phyloP scores from a whole-genome alignment of 2,888 invertebrate species.

The Scrobipalpa atriplicella region DNA sequence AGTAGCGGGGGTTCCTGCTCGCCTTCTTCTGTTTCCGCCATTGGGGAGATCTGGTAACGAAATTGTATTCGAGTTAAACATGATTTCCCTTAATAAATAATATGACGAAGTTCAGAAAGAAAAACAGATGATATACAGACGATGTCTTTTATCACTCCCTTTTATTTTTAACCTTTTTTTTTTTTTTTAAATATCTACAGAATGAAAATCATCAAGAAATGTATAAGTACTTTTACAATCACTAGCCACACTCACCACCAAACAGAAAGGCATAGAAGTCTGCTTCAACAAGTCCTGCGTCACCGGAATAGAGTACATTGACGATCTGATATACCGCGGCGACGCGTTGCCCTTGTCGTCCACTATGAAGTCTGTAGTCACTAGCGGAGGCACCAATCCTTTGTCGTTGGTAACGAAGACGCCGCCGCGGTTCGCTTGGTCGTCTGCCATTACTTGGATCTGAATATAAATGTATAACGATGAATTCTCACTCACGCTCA shows the following conservation, averaged over 20 bases:
- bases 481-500: no score
- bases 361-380: slow-evolving; percentile 95
- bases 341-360: slow-evolving; percentile 96
- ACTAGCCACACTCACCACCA: slow-evolving; percentile 85
- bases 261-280: slow-evolving; percentile 95
- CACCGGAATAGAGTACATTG: slow-evolving; percentile 98
- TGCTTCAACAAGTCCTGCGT: slow-evolving; percentile 97
- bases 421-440: slow-evolving; percentile 91
- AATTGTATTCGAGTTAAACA: neutral
- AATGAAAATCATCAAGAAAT: no score
- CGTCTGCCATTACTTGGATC: slow-evolving; percentile 97
- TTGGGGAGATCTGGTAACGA: slow-evolving; percentile 85
- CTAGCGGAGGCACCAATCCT: slow-evolving; percentile 95
- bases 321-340: slow-evolving; percentile 87
- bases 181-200: no score
- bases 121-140: no score
- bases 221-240: neutral
- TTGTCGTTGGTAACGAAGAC: slow-evolving; percentile 94
- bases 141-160: no score
- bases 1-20: slow-evolving; percentile 93
- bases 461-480: no score
- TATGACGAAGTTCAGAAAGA: no score
- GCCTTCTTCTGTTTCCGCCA: slow-evolving; percentile 89
- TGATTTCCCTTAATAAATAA: no score
- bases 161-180: no score